Evolutionary conservation across 2,888 invertebrate species (phyloP).

Genomic region (Leucophenga maculata): DNA sequence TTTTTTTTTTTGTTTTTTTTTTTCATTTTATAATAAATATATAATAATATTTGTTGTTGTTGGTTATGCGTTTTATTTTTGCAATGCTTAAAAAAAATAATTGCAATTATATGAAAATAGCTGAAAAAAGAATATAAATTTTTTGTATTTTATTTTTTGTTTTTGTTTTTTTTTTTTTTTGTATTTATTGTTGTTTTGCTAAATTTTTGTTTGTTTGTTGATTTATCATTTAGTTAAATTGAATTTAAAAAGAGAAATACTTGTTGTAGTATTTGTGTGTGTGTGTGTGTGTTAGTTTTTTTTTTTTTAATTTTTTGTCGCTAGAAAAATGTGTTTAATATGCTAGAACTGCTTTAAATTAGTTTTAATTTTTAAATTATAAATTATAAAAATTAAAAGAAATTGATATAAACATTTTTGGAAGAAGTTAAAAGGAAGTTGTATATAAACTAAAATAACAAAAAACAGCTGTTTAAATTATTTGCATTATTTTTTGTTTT

Average conservation of each 20-base stretch:
- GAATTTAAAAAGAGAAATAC: not conserved
- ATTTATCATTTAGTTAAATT: conserved; percentile 9
- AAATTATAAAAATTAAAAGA: no score
- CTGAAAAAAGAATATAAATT: conserved; percentile 37
- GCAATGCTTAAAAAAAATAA: conserved; percentile 50
- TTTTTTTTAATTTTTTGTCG: conserved; percentile 1
- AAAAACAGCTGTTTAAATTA: no score
- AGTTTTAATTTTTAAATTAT: no score
- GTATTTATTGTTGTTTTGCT: conserved; percentile 20
- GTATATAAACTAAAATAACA: no score
- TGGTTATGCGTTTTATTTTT: conserved; percentile 30
- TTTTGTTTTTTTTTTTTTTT: conserved; percentile 17
- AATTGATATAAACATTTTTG: no score
- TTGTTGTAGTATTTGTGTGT: not conserved
- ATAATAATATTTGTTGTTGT: conserved; percentile 7
- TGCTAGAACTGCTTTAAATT: conserved; percentile 22
- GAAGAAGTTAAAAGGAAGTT: no score
- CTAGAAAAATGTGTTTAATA: conserved; percentile 17
- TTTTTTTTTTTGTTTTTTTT: conserved; percentile 8
- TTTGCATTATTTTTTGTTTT: no score
- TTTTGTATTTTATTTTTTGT: no score
- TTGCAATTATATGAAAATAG: conserved; percentile 47
- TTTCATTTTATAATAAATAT: conserved; percentile 6
- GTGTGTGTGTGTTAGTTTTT: conserved; percentile 7
- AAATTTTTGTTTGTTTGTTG: conserved; percentile 2